phyloP scores from a whole-genome alignment of 2,888 invertebrate species.

The Clepsis dumicolana region DNA sequence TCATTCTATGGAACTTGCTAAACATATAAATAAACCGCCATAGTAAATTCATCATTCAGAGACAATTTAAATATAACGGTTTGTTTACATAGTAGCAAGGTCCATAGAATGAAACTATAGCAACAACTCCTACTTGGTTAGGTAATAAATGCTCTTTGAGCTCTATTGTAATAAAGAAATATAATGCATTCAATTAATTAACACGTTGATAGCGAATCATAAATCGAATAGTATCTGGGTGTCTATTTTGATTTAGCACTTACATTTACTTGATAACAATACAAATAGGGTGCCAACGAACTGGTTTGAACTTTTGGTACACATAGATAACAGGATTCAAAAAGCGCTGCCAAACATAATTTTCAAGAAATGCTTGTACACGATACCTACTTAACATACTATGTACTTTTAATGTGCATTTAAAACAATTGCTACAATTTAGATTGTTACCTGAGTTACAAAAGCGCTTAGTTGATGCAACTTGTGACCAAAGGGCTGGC shows the following conservation, averaged over 20 bases:
- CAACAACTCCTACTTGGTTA: background rate
- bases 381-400: background rate
- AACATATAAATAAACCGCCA: too few relatives aligned
- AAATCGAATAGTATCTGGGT: background rate
- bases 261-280: slow-evolving; percentile 22
- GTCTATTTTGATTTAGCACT: slow-evolving; percentile 11
- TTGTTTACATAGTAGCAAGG: too few relatives aligned
- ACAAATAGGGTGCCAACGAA: slow-evolving; percentile 15
- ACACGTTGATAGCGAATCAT: background rate
- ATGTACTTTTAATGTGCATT: too few relatives aligned
- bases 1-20: too few relatives aligned
- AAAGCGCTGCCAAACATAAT: background rate
- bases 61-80: too few relatives aligned
- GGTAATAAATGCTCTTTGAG: background rate
- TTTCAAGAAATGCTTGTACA: background rate
- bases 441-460: too few relatives aligned
- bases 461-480: too few relatives aligned
- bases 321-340: slow-evolving; percentile 21
- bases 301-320: slow-evolving; percentile 32
- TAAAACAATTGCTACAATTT: too few relatives aligned
- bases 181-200: background rate
- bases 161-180: background rate
- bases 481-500: too few relatives aligned
- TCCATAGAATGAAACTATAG: too few relatives aligned
- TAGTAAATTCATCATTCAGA: too few relatives aligned